Evolutionary conservation across 2,888 invertebrate species (phyloP).

Genomic region (Bombylius discolor): DNA sequence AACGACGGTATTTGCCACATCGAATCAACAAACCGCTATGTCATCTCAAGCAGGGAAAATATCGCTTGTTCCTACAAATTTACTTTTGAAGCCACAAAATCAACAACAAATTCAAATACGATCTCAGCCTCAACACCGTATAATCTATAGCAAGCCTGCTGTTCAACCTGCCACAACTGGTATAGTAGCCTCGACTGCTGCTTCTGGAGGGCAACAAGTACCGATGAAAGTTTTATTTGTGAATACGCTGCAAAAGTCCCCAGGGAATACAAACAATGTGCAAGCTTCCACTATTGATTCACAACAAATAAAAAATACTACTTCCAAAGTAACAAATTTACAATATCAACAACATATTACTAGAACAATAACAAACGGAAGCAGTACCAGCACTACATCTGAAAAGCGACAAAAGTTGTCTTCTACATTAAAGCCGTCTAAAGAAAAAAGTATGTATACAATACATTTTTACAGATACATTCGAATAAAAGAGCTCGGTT

Average conservation of each 20-base stretch:
- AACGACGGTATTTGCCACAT: slow-evolving; percentile 1
- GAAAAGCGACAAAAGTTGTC: too few species aligned
- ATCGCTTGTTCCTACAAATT: slow-evolving; percentile 35
- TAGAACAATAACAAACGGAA: neutral
- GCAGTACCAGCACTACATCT: too few species aligned
- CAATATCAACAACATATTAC: too few species aligned
- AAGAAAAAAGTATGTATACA: too few species aligned
- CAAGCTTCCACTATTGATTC: slow-evolving; percentile 11
- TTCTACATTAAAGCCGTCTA: neutral
- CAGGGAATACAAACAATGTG: neutral
- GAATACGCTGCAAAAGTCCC: slow-evolving; percentile 21
- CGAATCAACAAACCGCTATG: slow-evolving; percentile 2
- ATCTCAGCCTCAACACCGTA: slow-evolving; percentile 13
- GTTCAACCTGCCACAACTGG: neutral
- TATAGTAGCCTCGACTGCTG: neutral
- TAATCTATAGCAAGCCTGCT: slow-evolving; percentile 13
- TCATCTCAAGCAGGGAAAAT: slow-evolving; percentile 25
- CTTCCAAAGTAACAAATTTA: neutral
- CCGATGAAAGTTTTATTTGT: slow-evolving; percentile 35
- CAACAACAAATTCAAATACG: slow-evolving; percentile 14
- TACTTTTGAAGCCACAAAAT: slow-evolving; percentile 27
- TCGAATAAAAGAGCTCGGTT: too few species aligned
- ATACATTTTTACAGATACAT: too few species aligned
- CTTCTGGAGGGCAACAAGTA: slow-evolving; percentile 4
- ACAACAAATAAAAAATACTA: slow-evolving; percentile 10